phyloP scores from a whole-genome alignment of 2,888 invertebrate species.

The Latrodectus elegans region DNA sequence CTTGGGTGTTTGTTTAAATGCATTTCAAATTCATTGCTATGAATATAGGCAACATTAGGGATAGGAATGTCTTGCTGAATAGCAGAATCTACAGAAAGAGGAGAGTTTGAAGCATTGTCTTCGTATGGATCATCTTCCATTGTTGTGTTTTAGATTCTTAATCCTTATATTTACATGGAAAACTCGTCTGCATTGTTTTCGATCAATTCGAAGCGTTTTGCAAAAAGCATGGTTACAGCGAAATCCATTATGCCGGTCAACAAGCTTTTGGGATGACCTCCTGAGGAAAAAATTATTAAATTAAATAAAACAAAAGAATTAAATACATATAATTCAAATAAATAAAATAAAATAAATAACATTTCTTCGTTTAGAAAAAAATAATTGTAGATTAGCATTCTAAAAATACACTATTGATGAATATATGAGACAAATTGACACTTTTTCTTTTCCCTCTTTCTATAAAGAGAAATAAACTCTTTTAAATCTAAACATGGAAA shows the following conservation, averaged over 20 bases:
- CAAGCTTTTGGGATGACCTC: not conserved
- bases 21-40: constrained; percentile 48
- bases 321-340: not conserved
- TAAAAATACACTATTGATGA: too few species aligned
- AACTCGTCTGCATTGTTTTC: constrained; percentile 45
- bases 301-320: not conserved
- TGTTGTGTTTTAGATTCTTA: constrained; percentile 1
- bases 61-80: constrained; percentile 2
- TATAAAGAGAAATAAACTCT: too few species aligned
- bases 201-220: constrained; percentile 14
- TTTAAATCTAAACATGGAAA: too few species aligned
- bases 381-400: not conserved
- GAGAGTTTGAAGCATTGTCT: constrained; percentile 7
- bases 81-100: not conserved
- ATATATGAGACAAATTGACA: too few species aligned
- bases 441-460: too few species aligned
- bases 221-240: constrained; percentile 4
- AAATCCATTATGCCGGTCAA: not conserved
- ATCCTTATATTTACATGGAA: not conserved
- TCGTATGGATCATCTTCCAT: constrained; percentile 35
- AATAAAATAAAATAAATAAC: not conserved
- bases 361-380: not conserved
- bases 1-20: constrained; percentile 66
- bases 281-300: not conserved
- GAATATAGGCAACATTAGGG: constrained; percentile 54